Conservation (phyloP, 2,113 vertebrate species). For the Phrynosoma platyrhinos region DNA sequence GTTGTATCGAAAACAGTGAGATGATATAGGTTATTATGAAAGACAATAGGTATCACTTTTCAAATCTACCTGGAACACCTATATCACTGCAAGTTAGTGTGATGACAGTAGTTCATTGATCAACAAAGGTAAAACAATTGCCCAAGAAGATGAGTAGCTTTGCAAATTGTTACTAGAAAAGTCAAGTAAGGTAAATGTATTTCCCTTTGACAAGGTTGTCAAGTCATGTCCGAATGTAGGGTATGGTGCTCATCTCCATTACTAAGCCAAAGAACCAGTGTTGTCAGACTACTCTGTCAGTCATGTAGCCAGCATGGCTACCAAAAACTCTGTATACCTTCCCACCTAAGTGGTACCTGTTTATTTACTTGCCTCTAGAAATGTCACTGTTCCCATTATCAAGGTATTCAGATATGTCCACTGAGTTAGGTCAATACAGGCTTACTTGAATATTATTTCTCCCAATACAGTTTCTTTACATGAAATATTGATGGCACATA, state of each 20-base stretch:
- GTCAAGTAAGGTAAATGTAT: too few relatives aligned
- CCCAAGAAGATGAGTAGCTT: neutral
- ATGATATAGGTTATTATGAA: fast-evolving
- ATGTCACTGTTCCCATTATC: neutral
- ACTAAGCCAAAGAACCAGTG: too few relatives aligned
- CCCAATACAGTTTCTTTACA: neutral
- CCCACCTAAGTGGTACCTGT: too few relatives aligned
- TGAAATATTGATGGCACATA: neutral
- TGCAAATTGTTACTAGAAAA: neutral
- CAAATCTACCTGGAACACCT: neutral
- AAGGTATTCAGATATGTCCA: neutral
- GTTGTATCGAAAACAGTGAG: neutral
- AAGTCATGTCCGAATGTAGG: too few relatives aligned
- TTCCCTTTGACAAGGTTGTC: too few relatives aligned
- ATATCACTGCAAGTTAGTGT: neutral
- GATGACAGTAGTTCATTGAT: neutral
- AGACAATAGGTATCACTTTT: too few relatives aligned
- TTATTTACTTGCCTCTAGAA: too few relatives aligned
- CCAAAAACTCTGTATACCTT: too few relatives aligned
- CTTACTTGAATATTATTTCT: neutral
- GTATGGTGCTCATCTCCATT: too few relatives aligned
- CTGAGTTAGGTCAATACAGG: neutral
- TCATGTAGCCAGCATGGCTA: too few relatives aligned
- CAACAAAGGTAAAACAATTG: neutral
- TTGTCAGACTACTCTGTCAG: too few relatives aligned